Base-by-base conservation (phyloP, 2,113 vertebrate species). In the Cacatua alba region DNA sequence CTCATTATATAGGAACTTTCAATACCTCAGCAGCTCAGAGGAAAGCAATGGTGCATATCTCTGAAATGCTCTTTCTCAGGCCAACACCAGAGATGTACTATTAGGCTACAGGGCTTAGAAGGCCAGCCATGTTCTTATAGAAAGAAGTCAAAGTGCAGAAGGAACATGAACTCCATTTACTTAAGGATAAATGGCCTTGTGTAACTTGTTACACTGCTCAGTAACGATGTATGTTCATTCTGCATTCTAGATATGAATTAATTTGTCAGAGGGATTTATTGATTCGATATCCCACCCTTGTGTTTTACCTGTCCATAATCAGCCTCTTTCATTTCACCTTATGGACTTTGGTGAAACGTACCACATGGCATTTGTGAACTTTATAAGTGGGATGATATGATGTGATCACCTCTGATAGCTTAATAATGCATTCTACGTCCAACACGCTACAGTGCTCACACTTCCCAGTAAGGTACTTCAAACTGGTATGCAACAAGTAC, bases 1-100 rank as follows among this genome's bases (percentile, higher is more conserved):
- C 89, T 96, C 89, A 89, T 91, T 92, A 95, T 62, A 84, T 49
- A 64, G 25, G n/a, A 89, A 39, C 35, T 82, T 92, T 64, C 69
- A 91, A 90, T 59, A 59, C 51, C 51, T 78, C 46, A 82, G 0
- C 63, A 86, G 37, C 29, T 82, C 80, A 84, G 74, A 86, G 65
- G 33, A 96, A 79, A 76, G 77, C 86, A 94, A 37, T 79, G 59
- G 52, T 89, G 64, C 29, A 0, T 91, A 39, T 51, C 88, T 68
- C 68, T 89, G 51, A 94, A 95, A 91, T n/a, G 67, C 70, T 84
- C 51, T 76, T 95, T 86, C 57, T 75, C 84, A 44, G 57, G 57
- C 57, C 83, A 82, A 64, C 52, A 72, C 59, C 43, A 72, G 60
- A 71, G 23, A 16, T 15, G 17, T 18, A 23, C 33, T 23, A n/a